A percentile compares a stretch with the other conserved stretches of the same genome.
Evolutionary conservation across 2,888 invertebrate species (phyloP).

Genomic region (Ischnus inquisitorius): DNA sequence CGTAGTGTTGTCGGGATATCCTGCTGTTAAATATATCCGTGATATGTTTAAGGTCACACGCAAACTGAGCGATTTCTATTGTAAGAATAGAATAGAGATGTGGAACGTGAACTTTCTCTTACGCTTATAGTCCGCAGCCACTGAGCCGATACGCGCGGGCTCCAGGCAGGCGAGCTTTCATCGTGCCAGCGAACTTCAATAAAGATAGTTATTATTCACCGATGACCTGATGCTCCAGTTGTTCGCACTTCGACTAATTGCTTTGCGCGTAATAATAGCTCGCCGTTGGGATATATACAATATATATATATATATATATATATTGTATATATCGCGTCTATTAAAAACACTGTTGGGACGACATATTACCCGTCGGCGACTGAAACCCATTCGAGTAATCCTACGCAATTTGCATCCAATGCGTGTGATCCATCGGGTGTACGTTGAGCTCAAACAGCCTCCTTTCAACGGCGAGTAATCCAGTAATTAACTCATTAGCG

Average conservation of each 20-base stretch:
- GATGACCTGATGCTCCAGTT: conserved; percentile 47
- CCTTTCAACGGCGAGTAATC: no score
- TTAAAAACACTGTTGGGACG: background rate
- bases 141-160: conserved; percentile 24
- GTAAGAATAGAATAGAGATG: conserved; percentile 19
- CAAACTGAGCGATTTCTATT: conserved; percentile 30
- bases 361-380: background rate
- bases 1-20: background rate
- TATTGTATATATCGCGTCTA: background rate
- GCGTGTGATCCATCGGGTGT: no score
- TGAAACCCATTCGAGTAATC: no score
- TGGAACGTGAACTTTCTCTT: conserved; percentile 24
- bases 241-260: conserved; percentile 45
- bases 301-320: background rate
- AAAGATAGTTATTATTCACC: conserved; percentile 47
- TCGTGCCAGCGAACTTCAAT: conserved; percentile 47
- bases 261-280: conserved; percentile 31
- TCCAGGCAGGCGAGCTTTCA: conserved; percentile 24
- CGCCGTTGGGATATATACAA: background rate
- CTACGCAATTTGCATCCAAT: no score
- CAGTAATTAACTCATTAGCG: no score
- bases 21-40: conserved; percentile 17
- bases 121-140: conserved; percentile 33
- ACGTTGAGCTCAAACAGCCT: no score
- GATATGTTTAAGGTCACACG: conserved; percentile 15